phyloP scores from a whole-genome alignment of 2,113 vertebrate species.

The Pungitius pungitius region DNA sequence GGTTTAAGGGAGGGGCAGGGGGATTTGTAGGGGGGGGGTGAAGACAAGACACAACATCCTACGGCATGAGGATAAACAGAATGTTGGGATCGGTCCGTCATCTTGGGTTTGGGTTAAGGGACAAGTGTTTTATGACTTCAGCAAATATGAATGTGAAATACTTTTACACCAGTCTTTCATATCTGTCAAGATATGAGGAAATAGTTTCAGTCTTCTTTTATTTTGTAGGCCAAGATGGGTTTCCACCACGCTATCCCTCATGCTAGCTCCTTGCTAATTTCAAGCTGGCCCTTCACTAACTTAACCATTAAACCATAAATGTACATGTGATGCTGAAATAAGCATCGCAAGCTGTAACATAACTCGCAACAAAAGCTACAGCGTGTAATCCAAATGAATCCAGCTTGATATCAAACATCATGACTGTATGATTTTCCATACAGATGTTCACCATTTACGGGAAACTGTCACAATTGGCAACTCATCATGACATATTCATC shows the following conservation, averaged over 20 bases:
- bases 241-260: neutral
- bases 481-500: conserved; percentile 44
- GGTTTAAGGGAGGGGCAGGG: conserved; percentile 42
- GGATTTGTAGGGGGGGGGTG: conserved; percentile 41
- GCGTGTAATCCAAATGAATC: conserved; percentile 62
- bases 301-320: neutral
- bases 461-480: conserved; percentile 46
- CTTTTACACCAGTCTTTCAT: neutral
- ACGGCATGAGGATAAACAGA: conserved; percentile 65
- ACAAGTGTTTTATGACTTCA: conserved; percentile 42
- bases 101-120: too few relatives aligned
- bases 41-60: conserved; percentile 65
- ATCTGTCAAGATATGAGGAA: neutral
- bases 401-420: conserved; percentile 55
- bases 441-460: conserved; percentile 54
- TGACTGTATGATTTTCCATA: conserved; percentile 22
- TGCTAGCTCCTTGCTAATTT: neutral
- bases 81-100: conserved; percentile 21
- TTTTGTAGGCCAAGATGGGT: neutral
- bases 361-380: conserved; percentile 25
- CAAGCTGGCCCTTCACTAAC: neutral
- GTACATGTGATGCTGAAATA: too few relatives aligned
- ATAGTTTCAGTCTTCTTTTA: neutral
- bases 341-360: neutral
- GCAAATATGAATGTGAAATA: conserved; percentile 9